These are phyloP conservation scores for Drosophila histrio DNA, from an alignment of 2,888 invertebrate species.

Conservation along the genomic window DNA sequence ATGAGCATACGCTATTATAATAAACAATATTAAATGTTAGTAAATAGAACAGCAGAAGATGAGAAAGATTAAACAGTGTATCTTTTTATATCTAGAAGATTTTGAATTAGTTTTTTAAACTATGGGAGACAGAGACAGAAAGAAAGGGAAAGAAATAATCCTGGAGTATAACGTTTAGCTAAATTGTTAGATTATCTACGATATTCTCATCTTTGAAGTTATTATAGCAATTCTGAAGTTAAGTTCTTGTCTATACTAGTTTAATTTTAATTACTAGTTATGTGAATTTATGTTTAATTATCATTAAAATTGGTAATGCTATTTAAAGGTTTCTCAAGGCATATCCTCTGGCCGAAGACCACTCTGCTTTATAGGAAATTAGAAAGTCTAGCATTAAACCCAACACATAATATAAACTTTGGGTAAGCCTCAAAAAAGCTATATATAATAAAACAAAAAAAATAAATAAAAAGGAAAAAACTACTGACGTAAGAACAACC, in stretches of 20 bases:
- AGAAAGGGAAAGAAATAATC: neutral
- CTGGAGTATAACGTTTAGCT: no score
- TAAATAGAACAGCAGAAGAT: neutral
- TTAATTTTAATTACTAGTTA: no score
- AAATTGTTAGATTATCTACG: no score
- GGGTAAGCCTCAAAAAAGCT: neutral
- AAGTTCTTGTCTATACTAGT: no score
- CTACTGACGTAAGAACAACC: slow-evolving; percentile 1
- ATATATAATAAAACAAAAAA: neutral
- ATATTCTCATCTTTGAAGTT: no score
- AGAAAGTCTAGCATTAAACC: neutral
- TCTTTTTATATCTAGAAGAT: neutral
- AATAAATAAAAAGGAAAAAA: neutral
- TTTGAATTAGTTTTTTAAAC: neutral
- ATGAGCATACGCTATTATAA: neutral
- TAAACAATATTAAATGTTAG: neutral
- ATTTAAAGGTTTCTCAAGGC: neutral
- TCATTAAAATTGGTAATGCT: no score
- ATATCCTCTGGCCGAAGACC: neutral
- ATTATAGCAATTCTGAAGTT: no score
- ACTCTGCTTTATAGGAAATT: neutral
- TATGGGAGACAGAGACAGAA: neutral
- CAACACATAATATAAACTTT: neutral
- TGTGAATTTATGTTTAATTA: no score
- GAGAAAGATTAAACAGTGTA: neutral